Percentiles rank a stretch among this genome's conserved stretches.
These are phyloP conservation scores for Hybognathus amarus DNA, from an alignment of 2,797 vertebrate species.

Conservation along the genomic window DNA sequence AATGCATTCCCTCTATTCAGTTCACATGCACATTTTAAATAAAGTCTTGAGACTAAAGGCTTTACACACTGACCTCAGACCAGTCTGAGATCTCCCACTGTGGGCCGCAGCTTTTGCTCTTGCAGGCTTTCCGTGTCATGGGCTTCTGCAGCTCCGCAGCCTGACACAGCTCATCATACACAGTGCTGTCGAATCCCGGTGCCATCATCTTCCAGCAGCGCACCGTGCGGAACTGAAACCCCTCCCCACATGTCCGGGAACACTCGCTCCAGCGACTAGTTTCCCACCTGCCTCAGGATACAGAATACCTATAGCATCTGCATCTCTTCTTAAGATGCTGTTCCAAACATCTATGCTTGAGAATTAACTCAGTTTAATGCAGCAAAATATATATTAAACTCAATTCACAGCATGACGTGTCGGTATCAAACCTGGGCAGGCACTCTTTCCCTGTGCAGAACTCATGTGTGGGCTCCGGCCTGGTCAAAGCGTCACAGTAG, in stretches of 20 bases:
- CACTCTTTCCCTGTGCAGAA: conserved; percentile 89
- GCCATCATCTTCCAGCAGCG: conserved; percentile 94
- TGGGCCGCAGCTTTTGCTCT: conserved; percentile 86
- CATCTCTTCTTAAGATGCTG: too few species aligned
- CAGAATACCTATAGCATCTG: neutral
- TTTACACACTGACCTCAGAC: conserved; percentile 79
- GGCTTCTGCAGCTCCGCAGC: conserved; percentile 82
- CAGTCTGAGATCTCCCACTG: conserved; percentile 89
- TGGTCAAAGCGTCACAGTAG: conserved; percentile 84
- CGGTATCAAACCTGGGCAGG: conserved; percentile 80
- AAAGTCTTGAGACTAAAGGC: neutral
- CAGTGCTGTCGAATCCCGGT: conserved; percentile 88
- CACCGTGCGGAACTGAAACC: conserved; percentile 85
- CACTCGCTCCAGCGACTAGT: conserved; percentile 89
- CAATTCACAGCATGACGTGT: neutral
- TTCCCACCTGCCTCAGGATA: conserved; percentile 81
- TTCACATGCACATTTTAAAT: neutral
- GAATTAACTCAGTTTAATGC: neutral
- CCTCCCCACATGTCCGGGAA: conserved; percentile 85
- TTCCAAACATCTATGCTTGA: too few species aligned
- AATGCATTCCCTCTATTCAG: too few species aligned
- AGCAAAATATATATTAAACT: neutral
- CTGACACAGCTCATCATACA: conserved; percentile 87
- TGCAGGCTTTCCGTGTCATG: conserved; percentile 85
- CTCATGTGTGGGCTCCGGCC: conserved; percentile 87